Percentiles rank a stretch among this genome's conserved stretches.
These are phyloP conservation scores for Drosophila busckii DNA, from an alignment of 1,140 invertebrate genomes.

Conservation along the genomic window DNA sequence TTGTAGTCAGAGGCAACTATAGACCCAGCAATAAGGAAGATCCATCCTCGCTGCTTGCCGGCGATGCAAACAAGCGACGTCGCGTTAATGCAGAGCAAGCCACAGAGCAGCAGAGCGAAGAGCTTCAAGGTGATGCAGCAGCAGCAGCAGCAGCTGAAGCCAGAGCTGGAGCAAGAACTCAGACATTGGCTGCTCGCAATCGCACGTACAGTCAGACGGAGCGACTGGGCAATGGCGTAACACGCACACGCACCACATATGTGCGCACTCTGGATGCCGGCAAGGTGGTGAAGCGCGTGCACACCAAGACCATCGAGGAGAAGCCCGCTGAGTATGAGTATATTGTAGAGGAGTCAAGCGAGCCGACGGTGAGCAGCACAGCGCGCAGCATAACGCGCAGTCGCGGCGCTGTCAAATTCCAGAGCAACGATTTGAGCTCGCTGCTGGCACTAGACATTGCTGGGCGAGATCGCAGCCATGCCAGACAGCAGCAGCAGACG, in stretches of 20 bases:
- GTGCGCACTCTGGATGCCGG: slow-evolving; percentile 42
- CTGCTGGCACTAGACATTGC: slow-evolving; percentile 63
- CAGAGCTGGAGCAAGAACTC: background rate
- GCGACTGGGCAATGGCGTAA: slow-evolving; percentile 47
- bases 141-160: background rate
- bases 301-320: slow-evolving; percentile 57
- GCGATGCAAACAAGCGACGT: slow-evolving; percentile 45
- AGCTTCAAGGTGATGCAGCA: background rate
- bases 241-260: slow-evolving; percentile 57
- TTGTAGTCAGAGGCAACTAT: slow-evolving; percentile 48
- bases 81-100: background rate
- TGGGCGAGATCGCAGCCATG: no score
- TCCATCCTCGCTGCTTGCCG: slow-evolving; percentile 53
- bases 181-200: slow-evolving; percentile 35
- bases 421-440: slow-evolving; percentile 67
- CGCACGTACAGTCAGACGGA: slow-evolving; percentile 49
- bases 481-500: slow-evolving; percentile 14
- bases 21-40: slow-evolving; percentile 53
- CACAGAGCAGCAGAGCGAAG: background rate
- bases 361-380: slow-evolving; percentile 40
- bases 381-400: slow-evolving; percentile 45
- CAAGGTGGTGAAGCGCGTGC: slow-evolving; percentile 57
- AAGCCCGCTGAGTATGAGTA: slow-evolving; percentile 65
- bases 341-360: slow-evolving; percentile 43
- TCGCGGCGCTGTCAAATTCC: slow-evolving; percentile 58